Base-by-base conservation (phyloP, 2,113 vertebrate species). In the Chunga burmeisteri region DNA sequence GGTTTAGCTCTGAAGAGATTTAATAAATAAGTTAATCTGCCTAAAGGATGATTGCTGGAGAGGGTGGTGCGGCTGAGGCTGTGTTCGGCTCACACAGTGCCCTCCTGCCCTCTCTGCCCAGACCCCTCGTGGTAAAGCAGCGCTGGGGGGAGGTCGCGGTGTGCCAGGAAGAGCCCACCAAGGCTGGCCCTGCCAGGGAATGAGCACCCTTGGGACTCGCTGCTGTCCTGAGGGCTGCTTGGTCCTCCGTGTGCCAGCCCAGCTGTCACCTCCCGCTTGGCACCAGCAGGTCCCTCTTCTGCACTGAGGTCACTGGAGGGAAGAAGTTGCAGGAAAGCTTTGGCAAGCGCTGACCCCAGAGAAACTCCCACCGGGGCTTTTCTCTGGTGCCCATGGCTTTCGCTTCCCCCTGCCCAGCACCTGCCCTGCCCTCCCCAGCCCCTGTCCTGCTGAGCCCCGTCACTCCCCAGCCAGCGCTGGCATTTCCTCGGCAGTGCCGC, bases 21-120 rank as follows among this genome's bases (percentile, higher is more conserved):
- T 95, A 94, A 79, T 95, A 95, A 86, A 83, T 90, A 71, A 74
- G 29, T 89, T 96, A 94, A 96, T 96, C 91, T 91, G 65, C 46
- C 77, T 96, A 87, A 87, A 89, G 42, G 86, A 55, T 23, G 47
- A 34, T 63, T 44, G 72, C 56, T 84, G 55, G 87, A 66, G 55
- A 63, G 77, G 38, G 50, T 0, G 7, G 16, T 8, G n/a, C 2
- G 5, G 67, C 49, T 2, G 2, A 70, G 81, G 63, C 83, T 65
- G 40, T 2, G 3, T 49, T 91, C 27, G 19, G 49, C 53, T 93
- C 1, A 0, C 38, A 42, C 3, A 4, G 42, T 58, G 46, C 21
- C 36, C 13, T 90, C 50, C 44, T 40, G 10, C 34, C 18, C 23
- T 67, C 26, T 47, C 27, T 49, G 59, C 38, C 38, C 44, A 38